Evolutionary conservation across 2,888 invertebrate genomes (phyloP), one percentile per base, ranked within the genome.

Genomic region (Amphipoea oculea): DNA sequence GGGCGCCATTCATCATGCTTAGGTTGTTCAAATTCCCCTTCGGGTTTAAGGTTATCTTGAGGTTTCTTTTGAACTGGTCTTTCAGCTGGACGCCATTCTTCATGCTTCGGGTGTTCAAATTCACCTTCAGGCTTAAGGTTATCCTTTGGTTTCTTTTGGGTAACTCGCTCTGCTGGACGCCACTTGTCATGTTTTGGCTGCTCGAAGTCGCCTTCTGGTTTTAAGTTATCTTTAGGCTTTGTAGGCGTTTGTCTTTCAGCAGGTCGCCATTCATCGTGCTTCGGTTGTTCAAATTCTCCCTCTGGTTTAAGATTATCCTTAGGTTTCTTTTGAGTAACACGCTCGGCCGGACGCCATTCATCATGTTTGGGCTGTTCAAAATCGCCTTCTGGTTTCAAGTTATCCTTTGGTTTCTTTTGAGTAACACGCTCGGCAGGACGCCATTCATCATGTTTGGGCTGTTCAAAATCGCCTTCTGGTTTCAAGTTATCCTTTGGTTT

Each of bases 351-450:
- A 29, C 29, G 29, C 29, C 29, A 29, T 29, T 29, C 29, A 29
- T 29, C 29, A 29, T 29, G 29, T 29, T 29, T 29, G 0, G 29
- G 29, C 29, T 29, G 77, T 36, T 94, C 93, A 88, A 97, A 97
- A 0, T 96, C 96, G 1, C 97, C 97, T 91, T 97, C 97, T 0
- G 97, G 97, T 82, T 93, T 94, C 0, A 97, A 86, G 86, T 97
- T 97, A 83, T 97, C 97, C 4, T 94, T 88, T 0, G 96, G 97
- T 83, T 93, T 96, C 12, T 91, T 95, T 0, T 17, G 82, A 0
- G 72, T 75, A 20, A 11, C 72, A 0, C 83, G 29, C 12, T 62
- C 62, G 0, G 62, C 97, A 2, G 95, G 95, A 17, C 90, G 88
- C 91, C 93, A 97, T 76, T 90, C 97, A 85, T 80, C 79, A 0